These are phyloP conservation scores for Thysanoteuthis rhombus DNA, from an alignment of 2,888 invertebrate genomes.

Conservation along the genomic window DNA sequence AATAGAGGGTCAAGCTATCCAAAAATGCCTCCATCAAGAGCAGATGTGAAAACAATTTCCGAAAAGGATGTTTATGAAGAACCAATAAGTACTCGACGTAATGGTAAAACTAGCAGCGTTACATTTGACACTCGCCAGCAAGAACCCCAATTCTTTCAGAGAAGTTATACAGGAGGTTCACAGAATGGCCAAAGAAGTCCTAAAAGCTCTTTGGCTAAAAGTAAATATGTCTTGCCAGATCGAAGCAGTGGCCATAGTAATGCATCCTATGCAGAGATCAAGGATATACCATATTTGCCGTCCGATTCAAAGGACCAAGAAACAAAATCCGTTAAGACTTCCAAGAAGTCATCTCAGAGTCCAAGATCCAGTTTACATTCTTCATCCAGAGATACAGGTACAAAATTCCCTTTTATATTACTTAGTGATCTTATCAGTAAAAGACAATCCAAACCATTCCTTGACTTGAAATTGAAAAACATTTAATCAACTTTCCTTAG, in stretches of 20 bases:
- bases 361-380: not conserved
- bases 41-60: not conserved
- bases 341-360: not conserved
- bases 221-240: not conserved
- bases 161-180: not conserved
- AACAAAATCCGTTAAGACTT: not conserved
- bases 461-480: no score
- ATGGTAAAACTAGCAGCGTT: not conserved
- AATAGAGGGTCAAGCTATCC: not conserved
- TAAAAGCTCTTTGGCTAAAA: not conserved
- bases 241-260: not conserved
- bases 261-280: not conserved
- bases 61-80: not conserved
- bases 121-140: constrained; percentile 20
- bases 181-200: constrained; percentile 19
- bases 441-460: no score
- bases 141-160: not conserved
- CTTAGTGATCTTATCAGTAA: no score
- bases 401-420: not conserved
- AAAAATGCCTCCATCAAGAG: not conserved
- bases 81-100: not conserved
- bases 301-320: not conserved
- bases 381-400: not conserved
- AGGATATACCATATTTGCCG: not conserved
- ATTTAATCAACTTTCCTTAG: no score